These are phyloP conservation scores for Nebria brevicollis DNA, from an alignment of 2,888 invertebrate genomes.

Conservation along the genomic window DNA sequence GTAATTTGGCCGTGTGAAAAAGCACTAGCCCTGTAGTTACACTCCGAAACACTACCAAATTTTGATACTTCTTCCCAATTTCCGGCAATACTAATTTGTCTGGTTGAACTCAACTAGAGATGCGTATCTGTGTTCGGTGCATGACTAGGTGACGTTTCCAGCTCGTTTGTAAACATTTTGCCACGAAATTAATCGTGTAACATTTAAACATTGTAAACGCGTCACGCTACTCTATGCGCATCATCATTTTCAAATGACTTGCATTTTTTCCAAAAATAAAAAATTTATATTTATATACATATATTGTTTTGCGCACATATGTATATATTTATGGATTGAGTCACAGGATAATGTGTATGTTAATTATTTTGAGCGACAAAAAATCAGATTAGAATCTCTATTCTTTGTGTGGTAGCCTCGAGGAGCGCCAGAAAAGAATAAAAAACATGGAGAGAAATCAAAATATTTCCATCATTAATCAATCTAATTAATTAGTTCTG, in stretches of 20 bases:
- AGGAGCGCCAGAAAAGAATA: background rate
- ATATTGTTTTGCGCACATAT: background rate
- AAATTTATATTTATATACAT: too few species aligned
- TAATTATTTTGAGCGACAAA: slow-evolving; percentile 1
- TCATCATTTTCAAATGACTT: background rate
- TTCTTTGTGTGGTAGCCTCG: background rate
- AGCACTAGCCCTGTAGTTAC: slow-evolving; percentile 13
- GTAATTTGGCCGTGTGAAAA: slow-evolving; percentile 42
- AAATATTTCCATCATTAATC: slow-evolving; percentile 1
- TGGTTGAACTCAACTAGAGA: background rate
- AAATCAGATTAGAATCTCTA: background rate
- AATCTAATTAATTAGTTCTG: background rate
- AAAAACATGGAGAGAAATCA: background rate
- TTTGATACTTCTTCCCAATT: background rate
- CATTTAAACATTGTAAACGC: background rate
- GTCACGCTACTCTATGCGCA: background rate
- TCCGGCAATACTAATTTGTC: slow-evolving; percentile 9
- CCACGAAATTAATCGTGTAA: background rate
- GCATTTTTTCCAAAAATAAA: background rate
- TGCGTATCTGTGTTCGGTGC: slow-evolving; percentile 2
- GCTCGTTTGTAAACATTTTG: slow-evolving; percentile 6
- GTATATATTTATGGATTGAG: background rate
- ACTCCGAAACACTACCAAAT: background rate
- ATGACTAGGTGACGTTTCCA: background rate
- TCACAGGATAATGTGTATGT: background rate